A percentile compares a stretch with the other conserved stretches of the same genome.
These are phyloP conservation scores for Periophthalmus modestus DNA, from an alignment of 2,113 vertebrate genomes.

Conservation along the genomic window DNA sequence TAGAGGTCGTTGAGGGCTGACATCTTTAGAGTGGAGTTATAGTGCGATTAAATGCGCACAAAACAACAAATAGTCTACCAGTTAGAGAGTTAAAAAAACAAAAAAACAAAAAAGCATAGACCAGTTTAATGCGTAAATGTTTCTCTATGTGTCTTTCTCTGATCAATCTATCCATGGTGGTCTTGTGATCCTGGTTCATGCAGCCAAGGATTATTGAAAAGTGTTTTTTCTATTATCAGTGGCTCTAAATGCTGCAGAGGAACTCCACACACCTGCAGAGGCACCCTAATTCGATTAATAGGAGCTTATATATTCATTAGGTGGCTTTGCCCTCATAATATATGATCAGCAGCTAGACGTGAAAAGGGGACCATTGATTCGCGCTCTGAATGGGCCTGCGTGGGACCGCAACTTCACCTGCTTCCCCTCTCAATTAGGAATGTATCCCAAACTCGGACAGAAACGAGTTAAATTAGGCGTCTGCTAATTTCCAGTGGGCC, in stretches of 20 bases:
- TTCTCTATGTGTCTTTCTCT: not conserved
- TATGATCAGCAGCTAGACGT: conserved; percentile 88
- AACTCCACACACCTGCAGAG: conserved; percentile 93
- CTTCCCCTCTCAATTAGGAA: conserved; percentile 99
- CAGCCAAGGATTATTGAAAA: conserved; percentile 58
- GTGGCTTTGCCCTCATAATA: conserved; percentile 90
- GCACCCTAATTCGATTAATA: conserved; percentile 95
- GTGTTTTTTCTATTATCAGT: conserved; percentile 82
- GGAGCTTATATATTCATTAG: conserved; percentile 94
- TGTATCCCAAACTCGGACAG: conserved; percentile 97
- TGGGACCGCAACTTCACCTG: conserved; percentile 97
- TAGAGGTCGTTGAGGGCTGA: conserved; percentile 70
- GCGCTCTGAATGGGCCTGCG: conserved; percentile 88
- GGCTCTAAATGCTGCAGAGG: conserved; percentile 75
- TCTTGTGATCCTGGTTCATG: conserved; percentile 68
- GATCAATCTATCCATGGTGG: conserved; percentile 3
- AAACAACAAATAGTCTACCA: not conserved
- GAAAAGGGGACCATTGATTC: conserved; percentile 92
- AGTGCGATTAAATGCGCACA: not conserved
- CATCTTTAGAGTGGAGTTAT: conserved; percentile 73
- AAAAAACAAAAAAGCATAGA: not conserved
- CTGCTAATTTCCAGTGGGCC: conserved; percentile 94
- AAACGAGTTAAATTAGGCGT: conserved; percentile 99
- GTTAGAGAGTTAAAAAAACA: not conserved
- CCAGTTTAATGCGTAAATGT: not conserved